Evolutionary conservation across 2,888 invertebrate genomes (phyloP).

Genomic region (Bugulina stolonifera): DNA sequence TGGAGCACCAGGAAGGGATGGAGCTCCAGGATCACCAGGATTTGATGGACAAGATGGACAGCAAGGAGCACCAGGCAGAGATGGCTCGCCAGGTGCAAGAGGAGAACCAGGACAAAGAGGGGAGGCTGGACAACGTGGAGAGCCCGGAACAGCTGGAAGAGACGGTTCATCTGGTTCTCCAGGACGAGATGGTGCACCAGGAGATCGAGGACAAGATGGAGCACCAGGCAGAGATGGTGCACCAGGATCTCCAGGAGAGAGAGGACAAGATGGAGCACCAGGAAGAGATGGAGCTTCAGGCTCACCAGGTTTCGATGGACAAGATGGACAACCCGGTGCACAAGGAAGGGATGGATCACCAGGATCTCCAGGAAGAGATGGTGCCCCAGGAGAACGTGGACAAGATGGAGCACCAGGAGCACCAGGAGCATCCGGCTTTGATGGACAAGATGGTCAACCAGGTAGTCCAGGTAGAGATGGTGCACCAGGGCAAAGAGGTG

Average conservation of each 20-base stretch:
- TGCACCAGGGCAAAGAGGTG: constrained; percentile 29
- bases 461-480: constrained; percentile 31
- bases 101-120: neutral
- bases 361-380: constrained; percentile 28
- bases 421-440: constrained; percentile 29
- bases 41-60: neutral
- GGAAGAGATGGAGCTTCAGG: neutral
- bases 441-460: constrained; percentile 30
- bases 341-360: constrained; percentile 27
- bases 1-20: constrained; percentile 23
- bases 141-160: neutral
- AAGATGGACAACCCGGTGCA: constrained; percentile 15
- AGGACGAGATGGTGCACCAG: constrained; percentile 18
- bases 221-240: neutral
- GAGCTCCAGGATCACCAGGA: constrained; percentile 17
- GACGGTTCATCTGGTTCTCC: neutral
- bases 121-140: neutral
- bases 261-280: neutral
- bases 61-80: constrained; percentile 9
- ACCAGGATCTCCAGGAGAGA: neutral
- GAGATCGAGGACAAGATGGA: constrained; percentile 13
- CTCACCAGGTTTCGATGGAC: constrained; percentile 15
- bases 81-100: neutral
- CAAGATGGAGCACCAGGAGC: constrained; percentile 27
- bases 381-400: neutral